Evolutionary conservation across 2,797 vertebrate genomes (phyloP).

Genomic region (Limnodromus scolopaceus): DNA sequence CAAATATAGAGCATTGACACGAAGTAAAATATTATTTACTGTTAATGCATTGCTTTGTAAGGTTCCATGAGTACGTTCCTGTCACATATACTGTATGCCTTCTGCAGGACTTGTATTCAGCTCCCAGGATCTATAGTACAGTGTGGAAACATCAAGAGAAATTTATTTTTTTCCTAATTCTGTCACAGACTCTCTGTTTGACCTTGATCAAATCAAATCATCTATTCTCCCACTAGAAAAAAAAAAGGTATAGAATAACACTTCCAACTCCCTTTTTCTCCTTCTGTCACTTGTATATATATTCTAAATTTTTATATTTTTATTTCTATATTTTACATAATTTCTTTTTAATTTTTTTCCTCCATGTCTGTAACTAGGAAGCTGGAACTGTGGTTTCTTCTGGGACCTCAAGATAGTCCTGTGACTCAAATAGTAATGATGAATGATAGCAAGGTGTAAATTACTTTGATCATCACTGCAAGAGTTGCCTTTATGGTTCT

Average conservation of each 20-base stretch:
- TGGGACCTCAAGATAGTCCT: not conserved
- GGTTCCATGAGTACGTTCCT: not conserved
- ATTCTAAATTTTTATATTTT: not conserved
- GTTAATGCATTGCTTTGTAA: rapidly evolving
- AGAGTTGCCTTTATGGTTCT: not conserved
- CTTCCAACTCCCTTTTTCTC: not conserved
- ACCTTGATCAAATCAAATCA: not conserved
- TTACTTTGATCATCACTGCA: no score
- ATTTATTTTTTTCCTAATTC: not conserved
- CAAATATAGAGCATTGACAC: rapidly evolving
- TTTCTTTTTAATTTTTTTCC: not conserved
- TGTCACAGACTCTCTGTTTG: not conserved
- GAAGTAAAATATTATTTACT: not conserved
- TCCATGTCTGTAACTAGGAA: rapidly evolving
- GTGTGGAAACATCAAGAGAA: not conserved
- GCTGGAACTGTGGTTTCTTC: not conserved
- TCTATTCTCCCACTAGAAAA: no score
- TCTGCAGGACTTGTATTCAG: not conserved
- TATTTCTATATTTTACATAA: not conserved
- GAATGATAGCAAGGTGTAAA: not conserved
- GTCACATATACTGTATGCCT: no score
- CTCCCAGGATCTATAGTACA: no score
- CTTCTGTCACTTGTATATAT: not conserved
- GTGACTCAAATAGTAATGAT: not conserved
- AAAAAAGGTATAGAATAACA: not conserved